These are phyloP conservation scores for Amblyopsis hoosieri DNA, from an alignment of 2,797 vertebrate genomes.

Conservation along the genomic window DNA sequence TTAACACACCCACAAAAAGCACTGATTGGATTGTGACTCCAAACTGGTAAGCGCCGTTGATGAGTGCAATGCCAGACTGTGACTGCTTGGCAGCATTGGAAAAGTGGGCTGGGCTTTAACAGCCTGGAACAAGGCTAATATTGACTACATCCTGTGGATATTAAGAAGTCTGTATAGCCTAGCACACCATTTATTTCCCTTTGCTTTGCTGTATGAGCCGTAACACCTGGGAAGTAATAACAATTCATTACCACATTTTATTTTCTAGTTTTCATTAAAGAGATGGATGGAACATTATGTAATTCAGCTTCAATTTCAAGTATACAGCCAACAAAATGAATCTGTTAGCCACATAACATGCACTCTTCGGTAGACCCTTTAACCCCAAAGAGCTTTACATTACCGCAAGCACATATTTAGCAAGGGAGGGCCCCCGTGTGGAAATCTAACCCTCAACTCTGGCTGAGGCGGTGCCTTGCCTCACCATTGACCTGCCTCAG, in stretches of 20 bases:
- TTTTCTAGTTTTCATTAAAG: background rate
- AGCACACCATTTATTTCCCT: background rate
- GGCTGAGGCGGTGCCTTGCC: conserved; percentile 4
- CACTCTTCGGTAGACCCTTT: conserved; percentile 18
- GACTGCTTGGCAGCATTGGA: too few relatives aligned
- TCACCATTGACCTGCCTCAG: conserved; percentile 18
- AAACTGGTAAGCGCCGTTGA: too few relatives aligned
- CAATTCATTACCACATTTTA: background rate
- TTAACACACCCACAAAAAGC: too few relatives aligned
- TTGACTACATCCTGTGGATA: too few relatives aligned
- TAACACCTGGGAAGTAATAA: background rate
- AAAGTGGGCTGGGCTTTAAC: too few relatives aligned
- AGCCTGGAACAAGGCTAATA: too few relatives aligned
- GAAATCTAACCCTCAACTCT: background rate
- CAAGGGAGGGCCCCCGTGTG: background rate
- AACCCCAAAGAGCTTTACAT: background rate
- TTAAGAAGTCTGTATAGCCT: too few relatives aligned
- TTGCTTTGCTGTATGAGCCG: background rate
- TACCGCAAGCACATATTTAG: background rate
- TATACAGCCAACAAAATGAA: conserved; percentile 2
- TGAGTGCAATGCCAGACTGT: too few relatives aligned
- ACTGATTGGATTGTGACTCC: too few relatives aligned
- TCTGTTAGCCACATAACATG: conserved; percentile 8
- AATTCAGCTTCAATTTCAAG: background rate
- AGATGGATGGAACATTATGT: background rate